phyloP scores from a whole-genome alignment of 2,113 vertebrate genomes.

The Blennius ocellaris region DNA sequence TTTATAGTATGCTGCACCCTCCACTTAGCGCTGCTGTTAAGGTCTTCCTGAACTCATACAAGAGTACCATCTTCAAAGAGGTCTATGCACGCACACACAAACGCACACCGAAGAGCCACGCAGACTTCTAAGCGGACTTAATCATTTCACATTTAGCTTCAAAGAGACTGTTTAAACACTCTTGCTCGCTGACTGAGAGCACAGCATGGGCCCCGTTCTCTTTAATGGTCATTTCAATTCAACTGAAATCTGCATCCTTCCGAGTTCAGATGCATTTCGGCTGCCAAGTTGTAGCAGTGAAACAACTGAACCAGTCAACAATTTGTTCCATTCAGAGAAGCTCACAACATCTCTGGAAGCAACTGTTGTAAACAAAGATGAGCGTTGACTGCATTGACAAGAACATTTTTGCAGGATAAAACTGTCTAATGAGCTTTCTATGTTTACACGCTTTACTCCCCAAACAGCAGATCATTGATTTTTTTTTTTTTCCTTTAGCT shows the following conservation, averaged over 20 bases:
- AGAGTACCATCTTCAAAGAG: slow-evolving; percentile 76
- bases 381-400: background rate
- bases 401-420: background rate
- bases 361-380: slow-evolving; percentile 3
- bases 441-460: background rate
- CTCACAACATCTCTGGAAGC: slow-evolving; percentile 4
- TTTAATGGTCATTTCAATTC: slow-evolving; percentile 54
- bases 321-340: slow-evolving; percentile 12
- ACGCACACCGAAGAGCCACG: slow-evolving; percentile 34
- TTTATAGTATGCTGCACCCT: slow-evolving; percentile 80
- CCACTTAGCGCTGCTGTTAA: slow-evolving; percentile 79
- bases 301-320: slow-evolving; percentile 22
- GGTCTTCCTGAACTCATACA: slow-evolving; percentile 70
- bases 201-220: slow-evolving; percentile 50
- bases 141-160: slow-evolving; percentile 80
- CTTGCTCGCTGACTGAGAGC: slow-evolving; percentile 65
- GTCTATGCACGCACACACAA: slow-evolving; percentile 33
- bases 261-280: slow-evolving; percentile 14
- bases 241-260: slow-evolving; percentile 48
- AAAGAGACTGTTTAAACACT: slow-evolving; percentile 74
- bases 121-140: slow-evolving; percentile 72
- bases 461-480: background rate
- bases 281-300: slow-evolving; percentile 1
- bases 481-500: background rate
- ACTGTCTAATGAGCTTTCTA: background rate